Base-by-base conservation (phyloP, 37 sponge, comb jelly and placozoan species). In the Chondrosia reniformis region DNA sequence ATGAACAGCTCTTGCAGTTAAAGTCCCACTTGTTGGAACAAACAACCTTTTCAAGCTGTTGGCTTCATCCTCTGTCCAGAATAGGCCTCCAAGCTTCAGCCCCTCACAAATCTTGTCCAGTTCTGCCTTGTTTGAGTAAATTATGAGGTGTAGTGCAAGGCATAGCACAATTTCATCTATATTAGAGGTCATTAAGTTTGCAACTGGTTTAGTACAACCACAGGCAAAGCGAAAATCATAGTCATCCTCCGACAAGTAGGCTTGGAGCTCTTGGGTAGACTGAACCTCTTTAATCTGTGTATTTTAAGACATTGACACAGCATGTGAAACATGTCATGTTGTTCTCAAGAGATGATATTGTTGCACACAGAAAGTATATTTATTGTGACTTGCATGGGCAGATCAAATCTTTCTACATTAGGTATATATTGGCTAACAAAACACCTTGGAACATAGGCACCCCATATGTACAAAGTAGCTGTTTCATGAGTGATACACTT, bases 271-370 rank as follows among this genome's bases (percentile, higher is more conserved):
- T n/a, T 62, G 63, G 63, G 63, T 62, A 28, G 13, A 25, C 63
- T 62, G 63, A 12, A 62, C 63, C 63, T 62, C 63, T 62, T n/a
- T 62, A 62, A 62, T 62, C 63, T 62, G 63, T 62, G 63, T 62
- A 22, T 62, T 62, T n/a, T 28, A 62, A 62, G 63, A 9, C 63
- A 22, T 62, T 25, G 63, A 22, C 63, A 62, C 63, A n/a, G n/a
- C n/a, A 62, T 62, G 63, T 62, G 63, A 25, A 62, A 62, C 9
- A 62, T 62, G 63, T 12, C 63, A 62, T 62, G 63, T n/a, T 62
- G n/a, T n/a, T n/a, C n/a, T n/a, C n/a, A n/a, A n/a, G n/a, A n/a
- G n/a, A n/a, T n/a, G n/a, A n/a, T n/a, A n/a, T n/a, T n/a, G n/a
- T n/a, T n/a, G n/a, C n/a, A n/a, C n/a, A n/a, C n/a, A n/a, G n/a